Evolutionary conservation across 2,113 vertebrate species (phyloP), one percentile per base, ranked within the genome.

Genomic region (Prolemur simus): DNA sequence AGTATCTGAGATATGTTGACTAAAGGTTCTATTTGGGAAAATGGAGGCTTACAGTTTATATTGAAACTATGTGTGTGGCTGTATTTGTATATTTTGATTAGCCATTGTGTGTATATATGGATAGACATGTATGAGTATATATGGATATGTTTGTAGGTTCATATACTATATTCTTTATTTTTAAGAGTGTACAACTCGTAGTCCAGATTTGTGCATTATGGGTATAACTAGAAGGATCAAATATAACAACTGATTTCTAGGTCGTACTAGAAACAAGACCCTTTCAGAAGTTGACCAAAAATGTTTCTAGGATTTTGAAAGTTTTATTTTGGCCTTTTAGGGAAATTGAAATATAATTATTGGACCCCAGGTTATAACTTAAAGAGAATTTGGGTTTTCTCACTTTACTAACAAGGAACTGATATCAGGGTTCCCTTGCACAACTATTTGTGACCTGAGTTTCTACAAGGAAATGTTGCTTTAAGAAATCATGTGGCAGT

Each of bases 271-370:
- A 6, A 73, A 52, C 29, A 39, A 54, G 69, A 29, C 27, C 29
- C 45, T 88, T 90, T 84, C 42, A 92, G 77, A 92, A 90, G 21
- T 82, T 86, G 60, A 39, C 76, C 89, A 66, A 93, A 95, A 87
- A 68, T 58, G 23, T 91, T 91, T 63, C 52, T 63, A 77, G 15
- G 45, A 56, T 56, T 84, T 88, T 39, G 32, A 88, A 68, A 69
- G 20, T 94, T 88, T 86, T 20, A 39, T 92, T 83, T 60, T 84
- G n/a, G 11, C 74, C 42, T 93, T 58, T 84, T 74, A n/a, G 84
- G 37, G 37, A 21, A 78, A 86, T 63, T 89, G 56, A 85, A 78
- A 78, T 92, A 45, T 76, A 77, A 91, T 93, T 58, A 64, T 86
- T 91, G 8, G 94, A 60, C 54, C 49, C 45, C 42, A 92, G 71